Base-by-base conservation (phyloP, 2,797 vertebrate genomes). In the Gymnopithys bicolor region DNA sequence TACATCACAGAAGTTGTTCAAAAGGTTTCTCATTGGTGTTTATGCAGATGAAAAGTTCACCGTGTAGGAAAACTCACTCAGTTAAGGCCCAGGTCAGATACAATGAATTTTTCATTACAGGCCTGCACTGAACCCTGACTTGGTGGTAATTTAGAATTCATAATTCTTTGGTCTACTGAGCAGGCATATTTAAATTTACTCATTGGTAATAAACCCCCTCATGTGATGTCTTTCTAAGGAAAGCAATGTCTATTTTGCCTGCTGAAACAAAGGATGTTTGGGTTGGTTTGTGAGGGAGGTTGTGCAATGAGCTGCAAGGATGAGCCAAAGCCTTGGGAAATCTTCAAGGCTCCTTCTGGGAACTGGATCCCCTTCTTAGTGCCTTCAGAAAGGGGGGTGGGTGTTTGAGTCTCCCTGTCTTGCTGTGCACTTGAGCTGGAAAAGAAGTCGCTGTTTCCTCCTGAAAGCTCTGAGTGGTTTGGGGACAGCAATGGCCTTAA, bases 291-390 rank as follows among this genome's bases (percentile, higher is more conserved):
- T 0, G 1, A 11, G 22, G 18, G 8, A 28, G 13, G 18, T 70
- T 53, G 48, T 58, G 41, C 9, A 33, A 59, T 4, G 48, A 58
- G 45, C 23, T 62, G 14, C 30, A 32, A 37, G 37, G 22, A 13
- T 30, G 28, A 77, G 35, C 39, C 68, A 80, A 66, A 90, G 35
- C 45, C 45, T 77, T 19, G 66, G 37, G 70, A 89, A 78, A 89
- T n/a, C 11, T 84, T 62, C 33, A 28, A 19, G 39, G 2, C 49
- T 56, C 24, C 15, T 80, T 62, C 43, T 28, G 21, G 39, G 27
- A 33, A 3, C 12, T 32, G n/a, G 49, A 28, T 70, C 35, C 7
- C 13, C 22, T 87, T 71, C 46, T 78, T 43, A 9, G 69, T 11
- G 2, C 35, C 39, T 55, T 11, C 48, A 13, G 13, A 55, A n/a